Conservation (phyloP, 2,888 invertebrate genomes). For the Tenodera sinensis region DNA sequence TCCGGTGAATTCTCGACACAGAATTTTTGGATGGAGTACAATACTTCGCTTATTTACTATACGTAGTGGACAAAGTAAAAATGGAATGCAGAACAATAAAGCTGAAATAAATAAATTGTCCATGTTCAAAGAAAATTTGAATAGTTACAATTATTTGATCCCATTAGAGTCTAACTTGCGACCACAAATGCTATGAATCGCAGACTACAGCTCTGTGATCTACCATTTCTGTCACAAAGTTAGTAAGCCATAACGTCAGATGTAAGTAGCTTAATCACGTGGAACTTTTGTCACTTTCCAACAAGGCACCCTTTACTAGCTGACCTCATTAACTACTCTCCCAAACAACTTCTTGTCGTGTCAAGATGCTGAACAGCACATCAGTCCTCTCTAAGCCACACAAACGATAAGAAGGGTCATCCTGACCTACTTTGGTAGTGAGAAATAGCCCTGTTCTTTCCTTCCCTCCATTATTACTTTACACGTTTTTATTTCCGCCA, state of each 20-base stretch:
- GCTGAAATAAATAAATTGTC: too few relatives aligned
- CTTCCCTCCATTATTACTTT: background rate
- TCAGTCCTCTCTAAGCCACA: background rate
- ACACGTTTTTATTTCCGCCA: background rate
- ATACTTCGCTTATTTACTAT: too few relatives aligned
- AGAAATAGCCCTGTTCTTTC: background rate
- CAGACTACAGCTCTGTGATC: too few relatives aligned
- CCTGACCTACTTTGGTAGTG: background rate
- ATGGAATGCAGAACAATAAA: too few relatives aligned
- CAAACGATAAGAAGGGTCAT: background rate
- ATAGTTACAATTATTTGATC: too few relatives aligned
- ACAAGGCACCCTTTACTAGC: background rate
- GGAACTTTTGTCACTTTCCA: background rate
- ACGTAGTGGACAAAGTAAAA: too few relatives aligned
- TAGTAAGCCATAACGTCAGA: background rate
- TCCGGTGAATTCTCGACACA: too few relatives aligned
- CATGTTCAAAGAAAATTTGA: too few relatives aligned
- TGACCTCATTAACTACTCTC: background rate
- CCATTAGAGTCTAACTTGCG: too few relatives aligned
- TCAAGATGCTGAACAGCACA: background rate
- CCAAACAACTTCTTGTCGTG: background rate
- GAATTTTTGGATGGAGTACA: too few relatives aligned
- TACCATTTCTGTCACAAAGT: background rate
- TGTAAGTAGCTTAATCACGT: background rate
- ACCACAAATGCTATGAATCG: too few relatives aligned